A percentile compares a stretch with the other conserved stretches of the same genome.
phyloP scores from a whole-genome alignment of 2,888 invertebrate genomes.

The Nezara viridula region DNA sequence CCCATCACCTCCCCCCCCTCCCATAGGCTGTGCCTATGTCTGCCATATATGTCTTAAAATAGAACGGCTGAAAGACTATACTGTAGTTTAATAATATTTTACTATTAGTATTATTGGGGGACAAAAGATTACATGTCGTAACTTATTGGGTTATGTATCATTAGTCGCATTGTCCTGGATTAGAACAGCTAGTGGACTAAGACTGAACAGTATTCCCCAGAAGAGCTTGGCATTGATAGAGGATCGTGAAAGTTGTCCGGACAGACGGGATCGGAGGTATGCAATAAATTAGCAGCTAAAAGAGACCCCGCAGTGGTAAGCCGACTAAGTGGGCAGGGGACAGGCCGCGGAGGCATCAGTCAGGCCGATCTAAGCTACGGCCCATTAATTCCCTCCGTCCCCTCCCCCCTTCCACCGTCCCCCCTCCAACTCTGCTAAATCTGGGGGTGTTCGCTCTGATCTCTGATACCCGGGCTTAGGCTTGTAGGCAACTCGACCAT shows the following conservation, averaged over 20 bases:
- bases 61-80: too few species aligned
- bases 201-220: not conserved
- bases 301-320: conserved; percentile 32
- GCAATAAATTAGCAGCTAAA: conserved; percentile 44
- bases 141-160: too few species aligned
- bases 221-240: conserved; percentile 9
- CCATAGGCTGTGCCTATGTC: too few species aligned
- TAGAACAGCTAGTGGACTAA: not conserved
- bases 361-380: conserved; percentile 10
- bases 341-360: conserved; percentile 12
- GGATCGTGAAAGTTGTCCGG: not conserved
- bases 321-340: conserved; percentile 45
- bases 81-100: too few species aligned
- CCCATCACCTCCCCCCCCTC: too few species aligned
- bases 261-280: conserved; percentile 1
- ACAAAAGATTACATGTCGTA: too few species aligned
- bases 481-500: not conserved
- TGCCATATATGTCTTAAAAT: too few species aligned
- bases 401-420: not conserved
- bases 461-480: conserved; percentile 19
- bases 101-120: too few species aligned
- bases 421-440: conserved; percentile 1
- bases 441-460: conserved; percentile 20
- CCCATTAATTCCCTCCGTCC: not conserved
- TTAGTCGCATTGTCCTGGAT: not conserved